These are phyloP conservation scores for Oreortyx pictus DNA, from an alignment of 2,797 vertebrate species.

Conservation along the genomic window DNA sequence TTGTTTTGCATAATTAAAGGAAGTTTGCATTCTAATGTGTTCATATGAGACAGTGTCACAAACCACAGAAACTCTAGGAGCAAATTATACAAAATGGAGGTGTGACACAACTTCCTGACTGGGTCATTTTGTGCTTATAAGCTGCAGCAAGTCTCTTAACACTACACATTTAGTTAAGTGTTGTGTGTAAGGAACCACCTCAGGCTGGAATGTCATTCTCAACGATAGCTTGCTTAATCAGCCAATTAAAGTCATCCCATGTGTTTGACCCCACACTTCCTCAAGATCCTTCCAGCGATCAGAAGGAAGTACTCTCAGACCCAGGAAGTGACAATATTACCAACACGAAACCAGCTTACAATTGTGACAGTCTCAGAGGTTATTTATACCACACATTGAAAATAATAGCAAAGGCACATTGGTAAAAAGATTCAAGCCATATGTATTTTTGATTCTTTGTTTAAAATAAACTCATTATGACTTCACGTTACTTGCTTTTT, in stretches of 20 bases:
- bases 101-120: conserved; percentile 55
- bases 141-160: background rate
- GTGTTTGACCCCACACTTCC: conserved; percentile 35
- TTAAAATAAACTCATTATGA: background rate
- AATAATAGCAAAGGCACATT: background rate
- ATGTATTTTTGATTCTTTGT: background rate
- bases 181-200: background rate
- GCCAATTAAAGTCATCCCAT: background rate
- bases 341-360: background rate
- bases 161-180: background rate
- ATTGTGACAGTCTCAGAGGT: background rate
- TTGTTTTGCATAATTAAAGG: conserved; percentile 51
- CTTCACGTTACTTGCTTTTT: background rate
- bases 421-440: background rate
- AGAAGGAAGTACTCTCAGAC: conserved; percentile 28
- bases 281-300: background rate
- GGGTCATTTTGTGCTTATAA: conserved; percentile 12
- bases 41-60: background rate
- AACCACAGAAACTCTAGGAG: conserved; percentile 6
- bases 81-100: conserved; percentile 35
- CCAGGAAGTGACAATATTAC: conserved; percentile 38
- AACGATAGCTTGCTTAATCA: conserved; percentile 10
- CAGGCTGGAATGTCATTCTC: background rate
- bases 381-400: background rate
- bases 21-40: background rate